Percentiles rank a stretch among this genome's conserved stretches.
These are phyloP conservation scores for Donacobius atricapilla DNA, from an alignment of 2,113 vertebrate species.

Conservation along the genomic window DNA sequence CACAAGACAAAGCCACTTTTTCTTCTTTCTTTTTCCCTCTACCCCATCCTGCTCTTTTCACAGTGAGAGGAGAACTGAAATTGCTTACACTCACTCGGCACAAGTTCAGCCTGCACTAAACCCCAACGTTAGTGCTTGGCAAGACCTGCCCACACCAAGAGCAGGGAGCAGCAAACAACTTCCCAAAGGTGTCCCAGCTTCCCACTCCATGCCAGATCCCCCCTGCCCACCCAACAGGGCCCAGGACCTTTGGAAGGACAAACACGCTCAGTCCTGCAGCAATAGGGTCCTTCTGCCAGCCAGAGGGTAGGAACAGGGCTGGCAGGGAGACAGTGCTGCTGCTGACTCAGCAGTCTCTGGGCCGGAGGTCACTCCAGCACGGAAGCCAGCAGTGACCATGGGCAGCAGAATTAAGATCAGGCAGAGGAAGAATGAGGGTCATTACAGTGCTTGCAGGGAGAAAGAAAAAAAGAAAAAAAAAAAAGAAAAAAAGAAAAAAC, in stretches of 20 bases:
- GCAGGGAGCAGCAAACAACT: neutral
- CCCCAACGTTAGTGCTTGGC: neutral
- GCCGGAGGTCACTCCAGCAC: neutral
- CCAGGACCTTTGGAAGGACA: neutral
- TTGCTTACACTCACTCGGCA: neutral
- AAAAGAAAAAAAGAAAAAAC: neutral
- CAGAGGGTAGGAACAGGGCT: neutral
- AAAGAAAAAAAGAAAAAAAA: neutral
- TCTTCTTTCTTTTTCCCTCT: neutral
- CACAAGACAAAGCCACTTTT: neutral
- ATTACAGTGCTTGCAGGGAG: neutral
- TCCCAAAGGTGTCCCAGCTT: neutral
- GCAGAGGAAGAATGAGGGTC: conserved; percentile 5
- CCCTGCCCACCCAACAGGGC: neutral
- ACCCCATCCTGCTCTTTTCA: neutral
- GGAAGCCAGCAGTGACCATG: neutral
- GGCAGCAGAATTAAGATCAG: neutral
- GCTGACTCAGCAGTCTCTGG: neutral
- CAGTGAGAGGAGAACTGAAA: neutral
- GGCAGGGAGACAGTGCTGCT: neutral
- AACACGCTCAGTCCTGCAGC: neutral
- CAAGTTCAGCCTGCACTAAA: neutral
- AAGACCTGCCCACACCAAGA: neutral
- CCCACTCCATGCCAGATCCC: fast-evolving
- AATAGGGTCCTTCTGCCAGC: neutral